phyloP scores from a whole-genome alignment of 1,140 invertebrate species.

The Zaprionus capensis region DNA sequence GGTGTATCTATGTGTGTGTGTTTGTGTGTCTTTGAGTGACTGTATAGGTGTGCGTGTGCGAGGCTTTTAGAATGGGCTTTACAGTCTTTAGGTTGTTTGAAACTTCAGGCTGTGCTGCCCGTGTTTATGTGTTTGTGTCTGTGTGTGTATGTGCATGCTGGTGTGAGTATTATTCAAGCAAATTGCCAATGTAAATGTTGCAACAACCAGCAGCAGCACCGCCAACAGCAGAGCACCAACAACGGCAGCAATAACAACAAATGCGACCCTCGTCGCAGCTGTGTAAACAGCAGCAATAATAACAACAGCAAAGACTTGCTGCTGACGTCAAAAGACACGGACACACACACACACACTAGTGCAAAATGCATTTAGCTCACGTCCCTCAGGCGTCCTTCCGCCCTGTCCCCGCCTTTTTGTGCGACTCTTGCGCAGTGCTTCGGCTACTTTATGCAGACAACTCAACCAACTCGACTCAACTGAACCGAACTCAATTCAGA shows the following conservation, averaged over 20 bases:
- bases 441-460: slow-evolving; percentile 50
- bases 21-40: slow-evolving; percentile 10
- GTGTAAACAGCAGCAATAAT: slow-evolving; percentile 71
- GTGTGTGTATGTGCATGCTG: background rate
- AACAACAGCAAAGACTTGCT: slow-evolving; percentile 47
- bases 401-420: background rate
- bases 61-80: slow-evolving; percentile 17
- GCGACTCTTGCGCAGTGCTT: slow-evolving; percentile 21
- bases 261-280: slow-evolving; percentile 70
- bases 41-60: background rate
- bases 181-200: slow-evolving; percentile 80
- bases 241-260: slow-evolving; percentile 50
- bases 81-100: slow-evolving; percentile 25
- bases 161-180: slow-evolving; percentile 70
- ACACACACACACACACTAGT: slow-evolving; percentile 22
- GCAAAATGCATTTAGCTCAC: slow-evolving; percentile 43
- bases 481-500: slow-evolving; percentile 32
- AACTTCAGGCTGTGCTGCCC: slow-evolving; percentile 12
- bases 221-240: slow-evolving; percentile 33
- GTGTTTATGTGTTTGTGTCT: slow-evolving; percentile 18
- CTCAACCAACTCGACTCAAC: slow-evolving; percentile 47
- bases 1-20: slow-evolving; percentile 7
- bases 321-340: slow-evolving; percentile 67
- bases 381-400: background rate
- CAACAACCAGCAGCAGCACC: slow-evolving; percentile 52